Conservation (phyloP, 2,888 invertebrate genomes). For the Himalopsyche anomala region DNA sequence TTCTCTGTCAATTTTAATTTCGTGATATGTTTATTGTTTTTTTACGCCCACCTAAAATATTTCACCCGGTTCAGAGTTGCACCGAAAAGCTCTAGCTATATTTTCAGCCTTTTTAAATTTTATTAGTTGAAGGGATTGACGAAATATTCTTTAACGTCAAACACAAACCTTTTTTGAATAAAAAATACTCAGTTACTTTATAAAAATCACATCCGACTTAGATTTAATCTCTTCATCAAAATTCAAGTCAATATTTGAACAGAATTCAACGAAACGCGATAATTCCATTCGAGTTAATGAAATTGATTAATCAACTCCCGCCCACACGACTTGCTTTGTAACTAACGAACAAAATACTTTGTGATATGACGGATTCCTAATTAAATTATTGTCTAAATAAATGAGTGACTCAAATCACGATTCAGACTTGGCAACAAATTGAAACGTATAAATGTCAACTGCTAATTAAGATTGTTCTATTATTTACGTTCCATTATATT, state of each 20-base stretch:
- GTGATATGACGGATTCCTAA: slow-evolving; percentile 14
- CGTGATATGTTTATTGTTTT: too few species aligned
- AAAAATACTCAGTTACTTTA: not conserved
- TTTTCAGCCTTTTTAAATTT: too few species aligned
- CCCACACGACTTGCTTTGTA: not conserved
- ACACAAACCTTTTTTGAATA: too few species aligned
- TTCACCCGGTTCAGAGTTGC: too few species aligned
- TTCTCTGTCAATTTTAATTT: too few species aligned
- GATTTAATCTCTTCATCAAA: not conserved
- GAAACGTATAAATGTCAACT: too few species aligned
- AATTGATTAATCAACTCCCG: slow-evolving; percentile 34
- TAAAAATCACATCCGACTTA: not conserved
- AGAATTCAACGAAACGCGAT: not conserved
- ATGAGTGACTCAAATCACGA: not conserved
- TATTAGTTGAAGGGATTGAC: too few species aligned
- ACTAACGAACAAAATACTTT: slow-evolving; percentile 19
- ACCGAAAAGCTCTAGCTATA: too few species aligned
- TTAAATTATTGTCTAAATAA: slow-evolving; percentile 7
- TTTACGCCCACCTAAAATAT: too few species aligned
- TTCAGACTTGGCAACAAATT: not conserved
- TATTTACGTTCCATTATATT: too few species aligned
- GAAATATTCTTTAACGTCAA: too few species aligned
- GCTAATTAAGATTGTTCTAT: too few species aligned
- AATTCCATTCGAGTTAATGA: not conserved
- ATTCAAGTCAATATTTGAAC: not conserved